A percentile compares a stretch with the other conserved stretches of the same genome.
These are phyloP conservation scores for Melanostoma scalare DNA, from an alignment of 2,888 invertebrate species.

Conservation along the genomic window DNA sequence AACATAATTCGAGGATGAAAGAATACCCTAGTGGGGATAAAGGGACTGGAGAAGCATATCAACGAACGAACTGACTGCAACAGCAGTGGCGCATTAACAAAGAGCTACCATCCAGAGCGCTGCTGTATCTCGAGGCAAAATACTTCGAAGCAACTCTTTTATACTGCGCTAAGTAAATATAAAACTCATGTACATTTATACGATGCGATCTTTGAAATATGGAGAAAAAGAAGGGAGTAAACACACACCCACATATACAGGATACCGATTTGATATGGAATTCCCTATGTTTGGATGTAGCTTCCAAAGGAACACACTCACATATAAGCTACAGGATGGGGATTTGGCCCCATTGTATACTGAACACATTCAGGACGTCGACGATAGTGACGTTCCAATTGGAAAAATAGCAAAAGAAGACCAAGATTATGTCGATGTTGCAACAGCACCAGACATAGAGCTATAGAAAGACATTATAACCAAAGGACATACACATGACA, in stretches of 20 bases:
- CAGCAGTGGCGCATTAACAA: constrained; percentile 56
- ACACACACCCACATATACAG: constrained; percentile 30
- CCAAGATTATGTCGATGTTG: constrained; percentile 40
- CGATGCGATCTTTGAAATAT: constrained; percentile 54
- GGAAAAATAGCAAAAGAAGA: constrained; percentile 42
- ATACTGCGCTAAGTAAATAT: constrained; percentile 66
- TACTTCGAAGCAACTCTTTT: constrained; percentile 50
- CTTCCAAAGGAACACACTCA: not conserved
- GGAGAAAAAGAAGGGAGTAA: not conserved
- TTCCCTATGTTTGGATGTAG: constrained; percentile 8
- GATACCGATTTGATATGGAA: constrained; percentile 21
- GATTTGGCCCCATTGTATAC: constrained; percentile 26
- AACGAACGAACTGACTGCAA: constrained; percentile 24
- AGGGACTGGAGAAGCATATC: constrained; percentile 16
- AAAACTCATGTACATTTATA: constrained; percentile 45
- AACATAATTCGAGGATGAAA: constrained; percentile 70
- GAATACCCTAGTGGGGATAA: constrained; percentile 34
- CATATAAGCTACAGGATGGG: not conserved
- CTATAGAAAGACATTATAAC: not conserved
- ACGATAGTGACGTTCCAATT: constrained; percentile 55
- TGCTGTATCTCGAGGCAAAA: constrained; percentile 43
- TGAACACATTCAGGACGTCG: constrained; percentile 1
- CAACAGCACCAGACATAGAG: not conserved
- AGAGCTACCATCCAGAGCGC: constrained; percentile 37
- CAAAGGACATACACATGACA: constrained; percentile 36